Evolutionary conservation across 2,113 vertebrate species (phyloP), one percentile per base, ranked within the genome.

Genomic region (Poecile atricapillus): DNA sequence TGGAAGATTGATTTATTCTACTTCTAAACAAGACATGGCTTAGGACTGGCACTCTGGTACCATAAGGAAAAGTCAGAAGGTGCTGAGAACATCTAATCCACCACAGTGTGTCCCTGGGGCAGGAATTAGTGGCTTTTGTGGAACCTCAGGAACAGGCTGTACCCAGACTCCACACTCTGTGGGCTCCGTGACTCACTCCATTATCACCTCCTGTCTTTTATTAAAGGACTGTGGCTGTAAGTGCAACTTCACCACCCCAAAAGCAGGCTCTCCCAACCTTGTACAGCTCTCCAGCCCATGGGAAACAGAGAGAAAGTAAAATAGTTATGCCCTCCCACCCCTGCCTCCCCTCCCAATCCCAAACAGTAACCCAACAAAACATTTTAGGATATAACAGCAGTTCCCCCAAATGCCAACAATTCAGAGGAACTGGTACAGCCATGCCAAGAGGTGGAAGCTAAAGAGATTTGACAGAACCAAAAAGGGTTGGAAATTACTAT

Each of bases 91-190:
- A 46, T 11, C 27, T 47, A 60, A 75, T 50, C 20, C 47, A 59
- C 7, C 2, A 0, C 21, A 25, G 9, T 1, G 17, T n/a, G n/a
- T 44, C 21, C 55, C 73, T 43, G 4, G 5, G 47, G 8, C 43
- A 50, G 28, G 33, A 81, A 84, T 59, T 53, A 8, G 24, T 31
- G 46, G 25, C 6, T 85, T 75, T 47, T 53, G 13, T 52, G 35
- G 47, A 78, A n/a, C 20, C 15, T 19, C 27, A 70, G n/a, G 59
- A 84, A 52, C 27, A 63, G 1, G 1, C 19, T 69, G 47, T 55
- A n/a, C 33, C 16, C 47, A 43, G 14, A 14, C 16, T 63, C 39
- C 39, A 13, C 7, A 6, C 5, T 10, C 28, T 33, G 52, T 15
- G 14, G 31, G 13, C 22, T 35, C 56, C 2, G 22, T 67, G 75